Evolutionary conservation across 2,888 invertebrate species (phyloP).

Genomic region (Helobdella robusta): DNA sequence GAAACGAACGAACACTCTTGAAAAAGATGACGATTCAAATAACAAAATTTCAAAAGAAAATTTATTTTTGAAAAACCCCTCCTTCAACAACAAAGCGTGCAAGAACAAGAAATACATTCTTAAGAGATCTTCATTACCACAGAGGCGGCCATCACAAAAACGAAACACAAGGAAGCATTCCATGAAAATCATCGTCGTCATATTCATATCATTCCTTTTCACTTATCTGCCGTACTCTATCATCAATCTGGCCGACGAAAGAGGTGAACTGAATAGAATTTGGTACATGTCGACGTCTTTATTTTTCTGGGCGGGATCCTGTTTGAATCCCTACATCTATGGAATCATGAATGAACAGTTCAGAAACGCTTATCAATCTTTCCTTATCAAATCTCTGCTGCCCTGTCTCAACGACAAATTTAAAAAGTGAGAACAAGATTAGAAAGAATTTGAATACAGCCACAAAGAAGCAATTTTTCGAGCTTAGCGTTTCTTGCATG

Average conservation of each 20-base stretch:
- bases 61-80: too few species aligned
- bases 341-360: conserved; percentile 28
- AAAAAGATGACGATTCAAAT: neutral
- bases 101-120: too few species aligned
- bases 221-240: conserved; percentile 30
- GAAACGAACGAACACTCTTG: too few species aligned
- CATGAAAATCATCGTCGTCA: conserved; percentile 27
- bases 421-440: too few species aligned
- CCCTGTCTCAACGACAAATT: too few species aligned
- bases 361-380: conserved; percentile 24
- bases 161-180: conserved; percentile 20
- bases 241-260: conserved; percentile 24
- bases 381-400: too few species aligned
- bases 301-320: conserved; percentile 28
- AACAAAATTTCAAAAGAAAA: neutral
- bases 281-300: conserved; percentile 29
- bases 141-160: too few species aligned
- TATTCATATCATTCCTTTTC: conserved; percentile 26
- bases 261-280: conserved; percentile 11
- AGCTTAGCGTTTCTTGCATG: too few species aligned
- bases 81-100: too few species aligned
- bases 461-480: too few species aligned
- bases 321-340: conserved; percentile 28
- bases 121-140: too few species aligned
- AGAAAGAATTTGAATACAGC: too few species aligned